These are phyloP conservation scores for Erpornis zantholeuca DNA, from an alignment of 2,113 vertebrate species.

Conservation along the genomic window DNA sequence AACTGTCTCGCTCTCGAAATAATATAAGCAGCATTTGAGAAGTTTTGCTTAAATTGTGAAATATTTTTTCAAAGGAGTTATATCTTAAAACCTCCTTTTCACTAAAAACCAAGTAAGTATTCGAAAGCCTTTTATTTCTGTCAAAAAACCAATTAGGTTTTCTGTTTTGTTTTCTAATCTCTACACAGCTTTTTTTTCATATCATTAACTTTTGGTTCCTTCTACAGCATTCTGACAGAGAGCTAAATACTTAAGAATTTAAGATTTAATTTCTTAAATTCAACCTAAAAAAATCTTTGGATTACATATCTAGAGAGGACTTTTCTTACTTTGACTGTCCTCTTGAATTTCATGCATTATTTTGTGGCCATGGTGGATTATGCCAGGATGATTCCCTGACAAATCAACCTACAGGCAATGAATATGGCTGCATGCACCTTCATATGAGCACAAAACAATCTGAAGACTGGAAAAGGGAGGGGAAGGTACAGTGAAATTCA, in stretches of 20 bases:
- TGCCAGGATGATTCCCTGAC: background rate
- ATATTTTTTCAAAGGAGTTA: background rate
- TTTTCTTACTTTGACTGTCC: background rate
- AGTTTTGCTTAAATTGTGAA: background rate
- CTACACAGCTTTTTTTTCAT: background rate
- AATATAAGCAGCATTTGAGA: background rate
- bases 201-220: background rate
- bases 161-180: background rate
- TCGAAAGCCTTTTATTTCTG: background rate
- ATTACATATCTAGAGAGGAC: background rate
- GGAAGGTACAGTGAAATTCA: background rate
- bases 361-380: background rate
- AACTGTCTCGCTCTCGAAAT: background rate
- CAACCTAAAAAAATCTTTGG: accelerated
- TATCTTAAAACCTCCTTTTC: background rate
- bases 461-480: background rate
- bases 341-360: background rate
- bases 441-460: background rate
- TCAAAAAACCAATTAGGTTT: background rate
- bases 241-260: background rate
- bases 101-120: background rate
- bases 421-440: background rate
- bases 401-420: background rate
- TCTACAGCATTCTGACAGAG: background rate
- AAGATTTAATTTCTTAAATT: background rate